phyloP scores from a whole-genome alignment of 2,888 invertebrate species.

The Nephrocerus scutellatus region DNA sequence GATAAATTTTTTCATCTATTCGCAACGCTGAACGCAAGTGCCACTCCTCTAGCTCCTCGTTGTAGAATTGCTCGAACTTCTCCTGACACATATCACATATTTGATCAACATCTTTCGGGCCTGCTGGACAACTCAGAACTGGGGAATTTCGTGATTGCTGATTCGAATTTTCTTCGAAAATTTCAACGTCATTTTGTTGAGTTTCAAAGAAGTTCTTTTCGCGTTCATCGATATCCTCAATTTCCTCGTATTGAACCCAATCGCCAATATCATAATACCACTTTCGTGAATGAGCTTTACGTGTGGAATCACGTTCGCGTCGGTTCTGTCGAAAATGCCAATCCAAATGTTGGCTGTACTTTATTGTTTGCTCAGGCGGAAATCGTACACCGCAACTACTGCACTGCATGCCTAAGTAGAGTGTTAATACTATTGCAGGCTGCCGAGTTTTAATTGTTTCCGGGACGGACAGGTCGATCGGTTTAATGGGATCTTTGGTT shows the following conservation, averaged over 20 bases:
- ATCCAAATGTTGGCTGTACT: constrained; percentile 93
- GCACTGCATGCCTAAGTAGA: constrained; percentile 93
- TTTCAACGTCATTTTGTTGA: constrained; percentile 53
- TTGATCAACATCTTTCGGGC: constrained; percentile 57
- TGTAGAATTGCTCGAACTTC: constrained; percentile 89
- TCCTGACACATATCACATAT: constrained; percentile 88
- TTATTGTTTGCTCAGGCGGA: constrained; percentile 78
- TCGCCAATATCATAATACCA: constrained; percentile 88
- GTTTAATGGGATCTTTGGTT: constrained; percentile 48
- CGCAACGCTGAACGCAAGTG: constrained; percentile 77
- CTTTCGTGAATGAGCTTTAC: constrained; percentile 73
- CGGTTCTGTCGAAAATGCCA: constrained; percentile 98
- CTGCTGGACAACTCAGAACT: constrained; percentile 67
- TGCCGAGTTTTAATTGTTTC: constrained; percentile 72
- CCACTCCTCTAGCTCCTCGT: constrained; percentile 98
- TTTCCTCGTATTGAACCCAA: constrained; percentile 92
- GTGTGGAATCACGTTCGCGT: constrained; percentile 74
- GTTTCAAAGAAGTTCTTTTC: constrained; percentile 85
- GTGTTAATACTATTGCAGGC: constrained; percentile 57
- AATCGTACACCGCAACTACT: constrained; percentile 93
- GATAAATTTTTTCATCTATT: constrained; percentile 71
- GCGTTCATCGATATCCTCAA: constrained; percentile 83
- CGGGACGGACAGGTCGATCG: constrained; percentile 60
- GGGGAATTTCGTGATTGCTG: constrained; percentile 52
- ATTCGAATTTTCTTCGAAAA: constrained; percentile 53